Evolutionary conservation across 2,888 invertebrate species (phyloP).

Genomic region (Drymonia ruficornis): DNA sequence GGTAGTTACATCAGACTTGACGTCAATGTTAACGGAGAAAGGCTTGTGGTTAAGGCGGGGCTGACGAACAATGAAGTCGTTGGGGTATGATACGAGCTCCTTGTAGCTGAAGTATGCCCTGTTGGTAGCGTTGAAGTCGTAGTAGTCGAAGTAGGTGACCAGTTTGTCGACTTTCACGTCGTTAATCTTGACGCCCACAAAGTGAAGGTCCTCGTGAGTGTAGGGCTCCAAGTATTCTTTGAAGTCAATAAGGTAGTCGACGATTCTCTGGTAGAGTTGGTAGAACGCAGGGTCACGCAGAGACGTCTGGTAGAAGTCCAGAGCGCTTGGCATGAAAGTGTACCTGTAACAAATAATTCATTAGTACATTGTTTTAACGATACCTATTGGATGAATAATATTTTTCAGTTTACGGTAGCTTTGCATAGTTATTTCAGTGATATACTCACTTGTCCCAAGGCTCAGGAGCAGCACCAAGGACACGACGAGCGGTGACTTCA

Average conservation of each 20-base stretch:
- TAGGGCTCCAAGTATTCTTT: constrained; percentile 85
- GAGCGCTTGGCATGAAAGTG: constrained; percentile 79
- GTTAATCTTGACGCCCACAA: constrained; percentile 86
- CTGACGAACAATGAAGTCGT: constrained; percentile 85
- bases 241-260: constrained; percentile 84
- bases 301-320: constrained; percentile 87
- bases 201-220: constrained; percentile 81
- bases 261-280: constrained; percentile 86
- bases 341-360: constrained; percentile 54
- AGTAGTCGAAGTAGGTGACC: constrained; percentile 87
- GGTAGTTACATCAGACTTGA: constrained; percentile 84
- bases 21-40: constrained; percentile 85
- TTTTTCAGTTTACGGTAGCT: no score
- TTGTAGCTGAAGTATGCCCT: constrained; percentile 63
- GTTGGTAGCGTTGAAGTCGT: constrained; percentile 86
- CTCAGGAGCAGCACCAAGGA: constrained; percentile 60
- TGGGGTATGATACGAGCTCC: constrained; percentile 60
- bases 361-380: neutral
- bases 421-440: neutral
- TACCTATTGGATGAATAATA: no score
- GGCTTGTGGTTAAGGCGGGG: constrained; percentile 89
- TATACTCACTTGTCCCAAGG: constrained; percentile 54
- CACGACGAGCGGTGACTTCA: constrained; percentile 81
- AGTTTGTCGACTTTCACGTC: constrained; percentile 86
- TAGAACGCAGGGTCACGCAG: constrained; percentile 91